Conservation (phyloP, 2,797 vertebrate genomes). For the Epinephelus awoara region DNA sequence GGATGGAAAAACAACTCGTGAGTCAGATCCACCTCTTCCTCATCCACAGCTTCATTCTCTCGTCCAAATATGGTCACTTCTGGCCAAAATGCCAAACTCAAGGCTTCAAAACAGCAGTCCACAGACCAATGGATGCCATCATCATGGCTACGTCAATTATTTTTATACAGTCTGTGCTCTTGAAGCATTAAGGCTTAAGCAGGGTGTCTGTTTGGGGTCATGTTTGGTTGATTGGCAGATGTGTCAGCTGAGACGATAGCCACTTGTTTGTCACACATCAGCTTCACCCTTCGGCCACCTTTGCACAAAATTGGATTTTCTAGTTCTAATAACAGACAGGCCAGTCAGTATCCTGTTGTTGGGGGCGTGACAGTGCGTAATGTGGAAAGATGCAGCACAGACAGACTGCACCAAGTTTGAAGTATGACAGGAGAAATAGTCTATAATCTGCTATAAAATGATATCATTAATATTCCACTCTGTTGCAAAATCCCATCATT, state of each 20-base stretch:
- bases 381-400: slow-evolving; percentile 38
- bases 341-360: slow-evolving; percentile 33
- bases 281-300: slow-evolving; percentile 31
- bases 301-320: slow-evolving; percentile 58
- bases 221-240: slow-evolving; percentile 41
- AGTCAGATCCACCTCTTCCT: no score
- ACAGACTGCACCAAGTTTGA: background rate
- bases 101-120: no score
- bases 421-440: slow-evolving; percentile 9
- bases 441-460: slow-evolving; percentile 16
- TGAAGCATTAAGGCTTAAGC: slow-evolving; percentile 9
- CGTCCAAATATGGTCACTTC: no score
- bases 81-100: no score
- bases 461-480: slow-evolving; percentile 28
- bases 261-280: slow-evolving; percentile 39
- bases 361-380: slow-evolving; percentile 19
- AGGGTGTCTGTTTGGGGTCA: background rate
- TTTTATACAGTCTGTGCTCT: no score
- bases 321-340: slow-evolving; percentile 20
- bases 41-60: no score
- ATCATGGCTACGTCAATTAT: no score
- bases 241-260: slow-evolving; percentile 32
- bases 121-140: no score
- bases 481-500: slow-evolving; percentile 16
- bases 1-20: no score